A percentile compares a stretch with the other conserved stretches of the same genome.
Conservation (phyloP, 2,888 invertebrate genomes). For the Agriopis leucophaearia region DNA sequence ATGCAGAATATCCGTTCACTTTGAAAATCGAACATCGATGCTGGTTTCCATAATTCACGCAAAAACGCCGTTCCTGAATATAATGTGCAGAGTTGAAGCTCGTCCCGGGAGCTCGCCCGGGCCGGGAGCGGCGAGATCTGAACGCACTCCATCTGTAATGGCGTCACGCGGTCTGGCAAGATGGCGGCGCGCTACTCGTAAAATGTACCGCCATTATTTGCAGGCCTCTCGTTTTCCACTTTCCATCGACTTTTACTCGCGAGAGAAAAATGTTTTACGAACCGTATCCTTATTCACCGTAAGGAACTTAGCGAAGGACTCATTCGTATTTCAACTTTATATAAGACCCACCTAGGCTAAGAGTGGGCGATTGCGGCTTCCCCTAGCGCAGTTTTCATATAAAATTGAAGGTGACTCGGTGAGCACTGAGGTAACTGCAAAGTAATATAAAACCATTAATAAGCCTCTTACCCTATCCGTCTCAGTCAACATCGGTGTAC, state of each 20-base stretch:
- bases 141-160: slow-evolving; percentile 77
- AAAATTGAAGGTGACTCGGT: slow-evolving; percentile 44
- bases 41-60: slow-evolving; percentile 38
- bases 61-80: slow-evolving; percentile 51
- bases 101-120: slow-evolving; percentile 7
- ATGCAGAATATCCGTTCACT: slow-evolving; percentile 19
- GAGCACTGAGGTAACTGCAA: slow-evolving; percentile 60
- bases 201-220: slow-evolving; percentile 69
- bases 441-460: slow-evolving; percentile 85
- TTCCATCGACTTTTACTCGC: slow-evolving; percentile 54
- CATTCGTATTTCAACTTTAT: slow-evolving; percentile 25
- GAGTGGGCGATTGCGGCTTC: slow-evolving; percentile 16
- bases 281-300: slow-evolving; percentile 45
- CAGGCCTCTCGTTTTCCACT: slow-evolving; percentile 63
- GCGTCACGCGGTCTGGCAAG: slow-evolving; percentile 85
- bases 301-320: slow-evolving; percentile 21
- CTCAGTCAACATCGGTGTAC: slow-evolving; percentile 85
- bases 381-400: slow-evolving; percentile 29
- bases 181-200: slow-evolving; percentile 70
- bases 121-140: slow-evolving; percentile 49
- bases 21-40: slow-evolving; percentile 15
- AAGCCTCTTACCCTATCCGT: slow-evolving; percentile 86
- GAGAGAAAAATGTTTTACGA: slow-evolving; percentile 48
- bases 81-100: slow-evolving; percentile 43
- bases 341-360: neutral